Evolutionary conservation across 2,888 invertebrate species (phyloP).

Genomic region (Capitulum mitella): DNA sequence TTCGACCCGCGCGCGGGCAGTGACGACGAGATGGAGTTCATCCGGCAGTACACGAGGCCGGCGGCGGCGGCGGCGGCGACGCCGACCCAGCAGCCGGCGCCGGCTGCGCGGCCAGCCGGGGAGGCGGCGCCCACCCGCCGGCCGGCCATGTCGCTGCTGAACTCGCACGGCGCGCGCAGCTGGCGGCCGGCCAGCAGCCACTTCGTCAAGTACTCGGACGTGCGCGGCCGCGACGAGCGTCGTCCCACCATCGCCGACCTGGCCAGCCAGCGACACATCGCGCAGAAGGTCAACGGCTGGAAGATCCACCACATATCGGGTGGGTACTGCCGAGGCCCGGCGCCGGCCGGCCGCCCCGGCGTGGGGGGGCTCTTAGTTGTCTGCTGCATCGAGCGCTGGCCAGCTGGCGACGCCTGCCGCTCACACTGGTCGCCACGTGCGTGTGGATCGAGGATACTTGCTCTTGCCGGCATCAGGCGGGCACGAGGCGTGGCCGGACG

Average conservation of each 20-base stretch:
- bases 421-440: too few species aligned
- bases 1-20: not conserved
- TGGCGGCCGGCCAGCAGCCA: slow-evolving; percentile 70
- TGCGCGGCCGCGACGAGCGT: slow-evolving; percentile 78
- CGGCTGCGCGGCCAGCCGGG: slow-evolving; percentile 36
- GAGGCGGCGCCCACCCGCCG: slow-evolving; percentile 39
- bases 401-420: too few species aligned
- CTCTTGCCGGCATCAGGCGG: too few species aligned
- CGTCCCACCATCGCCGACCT: slow-evolving; percentile 78
- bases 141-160: slow-evolving; percentile 51
- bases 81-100: slow-evolving; percentile 14
- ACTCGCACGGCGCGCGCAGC: slow-evolving; percentile 55
- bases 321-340: too few species aligned
- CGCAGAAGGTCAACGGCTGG: slow-evolving; percentile 88
- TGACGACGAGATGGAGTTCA: slow-evolving; percentile 7
- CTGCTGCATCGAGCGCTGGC: too few species aligned
- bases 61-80: slow-evolving; percentile 1
- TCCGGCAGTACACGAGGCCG: slow-evolving; percentile 23
- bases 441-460: too few species aligned
- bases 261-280: slow-evolving; percentile 76
- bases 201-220: slow-evolving; percentile 67
- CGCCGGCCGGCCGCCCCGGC: too few species aligned
- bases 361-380: too few species aligned
- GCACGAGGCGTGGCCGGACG: too few species aligned
- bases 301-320: slow-evolving; percentile 53